Evolutionary conservation across 1,140 invertebrate genomes (phyloP).

Genomic region (Bombus consobrinus): DNA sequence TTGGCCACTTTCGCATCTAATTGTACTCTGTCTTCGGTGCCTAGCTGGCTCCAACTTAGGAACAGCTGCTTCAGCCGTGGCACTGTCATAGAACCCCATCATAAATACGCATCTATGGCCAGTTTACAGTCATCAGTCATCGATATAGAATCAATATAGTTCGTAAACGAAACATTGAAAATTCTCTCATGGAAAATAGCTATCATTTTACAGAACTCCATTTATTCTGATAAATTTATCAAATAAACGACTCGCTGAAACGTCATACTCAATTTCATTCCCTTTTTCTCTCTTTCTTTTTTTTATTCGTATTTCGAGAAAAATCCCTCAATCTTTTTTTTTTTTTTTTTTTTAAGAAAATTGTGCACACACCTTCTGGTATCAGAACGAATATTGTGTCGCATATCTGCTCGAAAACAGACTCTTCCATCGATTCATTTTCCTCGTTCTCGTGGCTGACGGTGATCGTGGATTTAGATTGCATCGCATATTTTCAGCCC

Average conservation of each 20-base stretch:
- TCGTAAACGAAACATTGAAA: background rate
- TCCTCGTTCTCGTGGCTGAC: conserved; percentile 5
- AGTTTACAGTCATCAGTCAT: background rate
- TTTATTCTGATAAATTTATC: background rate
- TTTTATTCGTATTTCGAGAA: no score
- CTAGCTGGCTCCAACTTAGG: conserved; percentile 46
- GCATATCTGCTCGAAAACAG: conserved; percentile 55
- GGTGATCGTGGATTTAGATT: conserved; percentile 42
- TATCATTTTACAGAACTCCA: background rate
- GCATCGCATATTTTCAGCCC: conserved; percentile 30
- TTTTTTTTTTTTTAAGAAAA: no score
- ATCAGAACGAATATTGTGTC: conserved; percentile 52
- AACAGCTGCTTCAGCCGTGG: conserved; percentile 53
- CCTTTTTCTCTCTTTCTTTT: no score
- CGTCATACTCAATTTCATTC: no score
- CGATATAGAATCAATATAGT: background rate
- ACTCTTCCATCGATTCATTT: conserved; percentile 44
- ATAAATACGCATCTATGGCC: conserved; percentile 33
- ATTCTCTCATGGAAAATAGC: no score
- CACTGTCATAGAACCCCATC: conserved; percentile 36
- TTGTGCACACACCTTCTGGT: conserved; percentile 34
- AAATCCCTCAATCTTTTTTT: background rate
- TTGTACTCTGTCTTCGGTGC: conserved; percentile 29
- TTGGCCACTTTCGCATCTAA: conserved; percentile 34
- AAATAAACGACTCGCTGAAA: no score